These are phyloP conservation scores for Spheniscus mendiculus DNA, from an alignment of 2,113 vertebrate species.

Conservation along the genomic window DNA sequence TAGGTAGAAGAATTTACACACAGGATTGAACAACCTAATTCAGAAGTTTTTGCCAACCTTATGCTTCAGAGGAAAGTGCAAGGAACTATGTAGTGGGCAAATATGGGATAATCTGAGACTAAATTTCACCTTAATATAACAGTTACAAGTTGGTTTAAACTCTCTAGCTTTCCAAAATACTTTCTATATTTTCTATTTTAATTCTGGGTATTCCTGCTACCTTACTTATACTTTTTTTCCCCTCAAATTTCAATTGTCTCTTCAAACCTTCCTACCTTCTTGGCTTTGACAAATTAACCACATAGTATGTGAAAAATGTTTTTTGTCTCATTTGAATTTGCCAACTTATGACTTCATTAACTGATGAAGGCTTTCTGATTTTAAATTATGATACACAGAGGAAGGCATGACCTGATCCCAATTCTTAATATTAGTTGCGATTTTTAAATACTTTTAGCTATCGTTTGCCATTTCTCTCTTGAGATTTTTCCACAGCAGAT, in stretches of 20 bases:
- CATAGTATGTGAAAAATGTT: accelerated
- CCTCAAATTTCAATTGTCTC: background rate
- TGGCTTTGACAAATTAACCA: background rate
- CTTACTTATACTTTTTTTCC: background rate
- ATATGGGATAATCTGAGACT: background rate
- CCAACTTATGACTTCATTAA: background rate
- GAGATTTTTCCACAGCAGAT: background rate
- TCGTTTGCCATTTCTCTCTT: background rate
- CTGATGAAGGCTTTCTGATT: background rate
- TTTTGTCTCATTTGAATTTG: background rate
- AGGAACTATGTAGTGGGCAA: background rate
- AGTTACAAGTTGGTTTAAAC: background rate
- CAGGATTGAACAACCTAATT: background rate
- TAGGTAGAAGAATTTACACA: background rate
- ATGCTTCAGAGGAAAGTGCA: background rate
- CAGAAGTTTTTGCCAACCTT: background rate
- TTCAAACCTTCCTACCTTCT: background rate
- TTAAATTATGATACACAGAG: background rate
- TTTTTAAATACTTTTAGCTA: background rate
- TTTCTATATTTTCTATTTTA: background rate
- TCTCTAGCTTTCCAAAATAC: background rate
- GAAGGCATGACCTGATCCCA: background rate
- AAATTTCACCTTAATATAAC: background rate
- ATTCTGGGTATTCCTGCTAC: background rate
- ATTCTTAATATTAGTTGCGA: background rate